Evolutionary conservation across 2,113 vertebrate species (phyloP), one percentile per base, ranked within the genome.

Genomic region (Calyptommatus sinebrachiatus): DNA sequence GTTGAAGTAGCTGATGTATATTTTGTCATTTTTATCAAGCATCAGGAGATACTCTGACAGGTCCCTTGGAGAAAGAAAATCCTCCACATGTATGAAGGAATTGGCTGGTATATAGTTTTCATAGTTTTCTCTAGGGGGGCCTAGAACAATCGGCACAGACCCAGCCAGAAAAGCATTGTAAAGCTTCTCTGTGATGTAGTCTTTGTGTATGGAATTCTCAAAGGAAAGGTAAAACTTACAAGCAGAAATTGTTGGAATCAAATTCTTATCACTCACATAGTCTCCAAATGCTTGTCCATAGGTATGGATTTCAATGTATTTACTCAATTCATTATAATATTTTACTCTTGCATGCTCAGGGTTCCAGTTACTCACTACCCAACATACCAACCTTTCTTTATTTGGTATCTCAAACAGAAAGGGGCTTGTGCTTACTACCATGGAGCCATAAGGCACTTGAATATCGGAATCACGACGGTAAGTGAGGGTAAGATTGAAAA

Each of bases 311-410:
- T 99, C 96, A 73, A 98, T 96, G 87, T 98, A 97, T 91, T 99
- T 99, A 93, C 96, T 97, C 18, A 99, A 92, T 88, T 99, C 97
- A 9, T 99, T 97, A 90, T 99, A 99, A 91, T 99, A 99, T 88
- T 99, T 99, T 77, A 98, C 97, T 82, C 97, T 94, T 24, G 96
- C 91, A 1, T 99, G 97, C 26, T 99, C 92, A n/a, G 97, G 97
- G 84, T 99, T 99, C 98, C 98, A 99, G 93, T 99, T 97, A 93
- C 98, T 99, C 31, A 99, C 97, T 46, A 99, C 97, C 98, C 98
- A 99, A 89, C 98, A 99, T 18, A 98, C 97, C 78, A 99, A 81
- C 84, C 97, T 97, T 91, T 95, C 97, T 93, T 99, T 99, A 91
- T 95, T 99, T 57, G 98, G 97, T 26, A 97, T 95, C 86, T 98